phyloP scores from a whole-genome alignment of 2,888 invertebrate species.

The Drosophila antonietae region DNA sequence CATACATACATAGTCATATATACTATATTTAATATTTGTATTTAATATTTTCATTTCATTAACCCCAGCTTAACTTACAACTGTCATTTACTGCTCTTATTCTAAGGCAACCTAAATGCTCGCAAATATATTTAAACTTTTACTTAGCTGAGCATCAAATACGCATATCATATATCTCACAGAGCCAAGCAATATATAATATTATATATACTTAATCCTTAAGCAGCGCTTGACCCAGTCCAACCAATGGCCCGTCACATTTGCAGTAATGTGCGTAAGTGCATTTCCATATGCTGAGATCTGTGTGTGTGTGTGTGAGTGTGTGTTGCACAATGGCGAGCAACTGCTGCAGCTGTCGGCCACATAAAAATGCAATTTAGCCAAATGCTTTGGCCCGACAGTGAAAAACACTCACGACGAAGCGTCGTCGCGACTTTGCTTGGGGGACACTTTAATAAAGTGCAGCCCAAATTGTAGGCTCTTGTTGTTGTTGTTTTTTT shows the following conservation, averaged over 20 bases:
- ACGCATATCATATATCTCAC: not conserved
- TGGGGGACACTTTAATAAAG: slow-evolving; percentile 64
- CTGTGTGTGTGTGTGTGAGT: not conserved
- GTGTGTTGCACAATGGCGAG: slow-evolving; percentile 56
- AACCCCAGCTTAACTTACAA: not conserved
- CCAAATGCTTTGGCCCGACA: slow-evolving; percentile 55
- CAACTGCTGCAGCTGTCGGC: slow-evolving; percentile 11
- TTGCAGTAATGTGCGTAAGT: slow-evolving; percentile 40
- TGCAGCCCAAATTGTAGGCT: slow-evolving; percentile 67
- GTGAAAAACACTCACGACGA: slow-evolving; percentile 57
- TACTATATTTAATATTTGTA: no score
- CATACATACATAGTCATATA: no score
- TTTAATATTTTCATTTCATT: no score
- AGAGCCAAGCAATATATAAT: not conserved
- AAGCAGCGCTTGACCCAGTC: slow-evolving; percentile 25
- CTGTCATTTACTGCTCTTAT: not conserved
- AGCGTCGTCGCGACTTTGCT: slow-evolving; percentile 17
- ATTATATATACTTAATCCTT: slow-evolving; percentile 6
- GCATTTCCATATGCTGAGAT: slow-evolving; percentile 31
- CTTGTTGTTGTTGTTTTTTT: slow-evolving; percentile 2
- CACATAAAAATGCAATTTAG: slow-evolving; percentile 58
- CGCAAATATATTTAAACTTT: not conserved
- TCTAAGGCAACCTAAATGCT: not conserved
- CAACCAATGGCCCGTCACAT: slow-evolving; percentile 22
- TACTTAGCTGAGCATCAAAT: not conserved